Conservation (phyloP, 2,797 vertebrate species). For the Caiman crocodilus region DNA sequence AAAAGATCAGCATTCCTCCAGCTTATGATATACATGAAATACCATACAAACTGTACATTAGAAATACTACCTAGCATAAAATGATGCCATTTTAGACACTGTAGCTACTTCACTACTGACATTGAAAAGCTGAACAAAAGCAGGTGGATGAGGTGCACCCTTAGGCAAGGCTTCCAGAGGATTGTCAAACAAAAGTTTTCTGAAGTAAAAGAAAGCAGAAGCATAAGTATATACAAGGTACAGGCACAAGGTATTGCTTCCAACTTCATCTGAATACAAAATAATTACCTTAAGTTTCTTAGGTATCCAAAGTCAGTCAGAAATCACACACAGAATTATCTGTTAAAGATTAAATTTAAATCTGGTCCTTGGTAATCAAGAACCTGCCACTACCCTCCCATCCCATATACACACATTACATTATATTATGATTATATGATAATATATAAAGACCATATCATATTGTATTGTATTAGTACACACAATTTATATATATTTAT, state of each 20-base stretch:
- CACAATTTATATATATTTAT: neutral
- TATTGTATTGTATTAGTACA: too few relatives aligned
- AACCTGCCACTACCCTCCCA: neutral
- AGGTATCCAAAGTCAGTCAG: neutral
- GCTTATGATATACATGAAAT: neutral
- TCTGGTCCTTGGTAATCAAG: fast-evolving
- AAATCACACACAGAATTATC: neutral
- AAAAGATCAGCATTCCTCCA: neutral
- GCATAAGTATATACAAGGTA: neutral
- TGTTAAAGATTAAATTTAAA: neutral
- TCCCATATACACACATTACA: neutral
- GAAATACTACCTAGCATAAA: slow-evolving; percentile 58
- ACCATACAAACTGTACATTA: neutral
- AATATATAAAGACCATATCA: too few relatives aligned
- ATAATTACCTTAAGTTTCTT: neutral
- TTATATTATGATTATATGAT: too few relatives aligned
- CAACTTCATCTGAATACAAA: neutral
- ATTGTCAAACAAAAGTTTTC: slow-evolving; percentile 66
- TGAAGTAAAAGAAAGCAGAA: slow-evolving; percentile 45
- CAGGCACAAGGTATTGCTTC: neutral
- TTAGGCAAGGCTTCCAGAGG: slow-evolving; percentile 63
- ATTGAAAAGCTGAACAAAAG: slow-evolving; percentile 57
- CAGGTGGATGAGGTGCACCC: slow-evolving; percentile 37
- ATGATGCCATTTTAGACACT: slow-evolving; percentile 44
- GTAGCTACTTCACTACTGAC: slow-evolving; percentile 49